Evolutionary conservation across 2,888 invertebrate genomes (phyloP).

Genomic region (Rhabditophanes sp.): DNA sequence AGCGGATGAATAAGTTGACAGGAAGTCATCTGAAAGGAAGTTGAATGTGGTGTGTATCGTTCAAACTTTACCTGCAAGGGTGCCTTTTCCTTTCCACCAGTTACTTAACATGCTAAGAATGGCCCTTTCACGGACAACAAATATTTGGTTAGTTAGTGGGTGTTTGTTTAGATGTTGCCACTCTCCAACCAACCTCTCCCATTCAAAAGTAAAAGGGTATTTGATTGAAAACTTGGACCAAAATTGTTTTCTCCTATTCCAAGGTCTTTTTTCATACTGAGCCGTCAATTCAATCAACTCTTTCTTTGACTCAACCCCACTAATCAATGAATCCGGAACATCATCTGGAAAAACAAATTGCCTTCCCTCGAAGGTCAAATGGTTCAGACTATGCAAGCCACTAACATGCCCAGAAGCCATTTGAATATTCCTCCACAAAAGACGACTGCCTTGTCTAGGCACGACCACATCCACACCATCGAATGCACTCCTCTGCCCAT

Average conservation of each 20-base stretch:
- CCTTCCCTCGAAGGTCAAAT: conserved; percentile 20
- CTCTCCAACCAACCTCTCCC: conserved; percentile 14
- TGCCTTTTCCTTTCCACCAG: conserved; percentile 4
- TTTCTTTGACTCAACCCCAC: conserved; percentile 12
- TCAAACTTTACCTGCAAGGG: conserved; percentile 3
- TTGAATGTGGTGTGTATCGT: too few species aligned
- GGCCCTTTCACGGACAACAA: conserved; percentile 5
- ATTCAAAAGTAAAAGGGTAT: conserved; percentile 20
- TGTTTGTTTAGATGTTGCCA: conserved; percentile 9
- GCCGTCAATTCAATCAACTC: conserved; percentile 6
- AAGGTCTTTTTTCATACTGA: conserved; percentile 14
- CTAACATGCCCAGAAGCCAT: conserved; percentile 22
- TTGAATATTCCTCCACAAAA: conserved; percentile 30
- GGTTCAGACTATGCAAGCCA: conserved; percentile 22
- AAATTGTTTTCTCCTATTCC: conserved; percentile 21
- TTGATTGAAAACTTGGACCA: conserved; percentile 20
- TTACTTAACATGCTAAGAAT: conserved; percentile 4
- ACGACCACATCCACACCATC: conserved; percentile 5
- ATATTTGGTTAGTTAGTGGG: background rate
- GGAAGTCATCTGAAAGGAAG: conserved; percentile 5
- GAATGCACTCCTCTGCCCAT: conserved; percentile 3
- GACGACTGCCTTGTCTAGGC: conserved; percentile 10
- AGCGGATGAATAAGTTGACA: conserved; percentile 4
- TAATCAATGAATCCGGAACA: conserved; percentile 16
- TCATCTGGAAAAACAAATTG: conserved; percentile 19